Evolutionary conservation across 2,888 invertebrate species (phyloP).

Genomic region (Agrochola litura): DNA sequence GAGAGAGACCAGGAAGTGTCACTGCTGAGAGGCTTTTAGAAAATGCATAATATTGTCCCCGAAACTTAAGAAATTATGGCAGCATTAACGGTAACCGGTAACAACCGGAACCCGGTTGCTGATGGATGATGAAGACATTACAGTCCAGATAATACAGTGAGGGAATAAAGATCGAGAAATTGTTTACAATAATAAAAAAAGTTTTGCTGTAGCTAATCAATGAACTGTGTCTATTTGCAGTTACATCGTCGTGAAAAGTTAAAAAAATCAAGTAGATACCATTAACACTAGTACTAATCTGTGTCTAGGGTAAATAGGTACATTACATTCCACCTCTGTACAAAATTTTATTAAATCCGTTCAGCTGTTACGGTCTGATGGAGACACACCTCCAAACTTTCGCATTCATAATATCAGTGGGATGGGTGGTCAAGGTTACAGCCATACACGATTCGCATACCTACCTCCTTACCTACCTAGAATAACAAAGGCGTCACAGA

Average conservation of each 20-base stretch:
- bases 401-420: conserved; percentile 45
- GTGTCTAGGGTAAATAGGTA: not conserved
- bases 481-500: conserved; percentile 19
- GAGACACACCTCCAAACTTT: conserved; percentile 58
- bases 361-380: conserved; percentile 36
- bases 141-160: not conserved
- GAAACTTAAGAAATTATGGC: not conserved
- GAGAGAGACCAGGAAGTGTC: not conserved
- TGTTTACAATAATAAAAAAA: not conserved
- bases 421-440: conserved; percentile 50
- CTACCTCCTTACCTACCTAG: not conserved
- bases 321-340: not conserved
- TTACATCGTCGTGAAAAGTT: not conserved
- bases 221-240: not conserved
- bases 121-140: not conserved
- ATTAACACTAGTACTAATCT: not conserved
- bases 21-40: not conserved
- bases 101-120: not conserved
- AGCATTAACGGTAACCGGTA: not conserved
- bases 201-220: not conserved
- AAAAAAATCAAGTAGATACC: not conserved
- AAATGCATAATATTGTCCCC: not conserved
- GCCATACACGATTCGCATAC: conserved; percentile 19
- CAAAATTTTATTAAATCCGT: conserved; percentile 11
- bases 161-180: conserved; percentile 11